These are phyloP conservation scores for Pipistrellus nathusii DNA, from an alignment of 2,797 vertebrate species.

Conservation along the genomic window DNA sequence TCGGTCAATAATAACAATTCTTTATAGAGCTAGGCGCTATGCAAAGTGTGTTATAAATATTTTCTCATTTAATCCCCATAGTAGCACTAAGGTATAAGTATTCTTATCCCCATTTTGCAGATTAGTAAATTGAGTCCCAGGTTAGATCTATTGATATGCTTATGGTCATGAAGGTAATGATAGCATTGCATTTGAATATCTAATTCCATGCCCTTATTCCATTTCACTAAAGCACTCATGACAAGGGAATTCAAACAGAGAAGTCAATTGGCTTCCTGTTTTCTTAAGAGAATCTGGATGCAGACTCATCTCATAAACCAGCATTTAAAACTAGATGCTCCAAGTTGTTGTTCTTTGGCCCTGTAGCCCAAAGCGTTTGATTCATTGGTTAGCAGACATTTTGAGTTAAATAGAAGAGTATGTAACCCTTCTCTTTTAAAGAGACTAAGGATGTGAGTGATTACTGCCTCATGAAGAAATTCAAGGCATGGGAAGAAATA, in stretches of 20 bases:
- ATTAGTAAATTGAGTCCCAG: background rate
- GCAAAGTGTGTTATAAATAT: background rate
- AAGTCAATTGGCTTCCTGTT: background rate
- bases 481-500: background rate
- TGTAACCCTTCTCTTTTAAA: background rate
- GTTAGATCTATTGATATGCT: background rate
- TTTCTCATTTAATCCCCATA: background rate
- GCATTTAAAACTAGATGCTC: background rate
- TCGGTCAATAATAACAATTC: background rate
- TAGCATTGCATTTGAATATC: background rate
- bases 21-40: background rate
- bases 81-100: background rate
- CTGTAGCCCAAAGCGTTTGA: background rate
- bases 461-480: background rate
- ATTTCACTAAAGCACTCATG: background rate
- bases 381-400: background rate
- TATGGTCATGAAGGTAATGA: background rate
- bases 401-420: background rate
- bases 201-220: background rate
- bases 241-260: background rate
- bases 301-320: background rate
- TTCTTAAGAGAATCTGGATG: background rate
- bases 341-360: constrained; percentile 23
- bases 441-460: background rate
- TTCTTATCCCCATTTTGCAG: constrained; percentile 23